phyloP scores from a whole-genome alignment of 2,113 vertebrate genomes.

The Circaetus cinerascens region DNA sequence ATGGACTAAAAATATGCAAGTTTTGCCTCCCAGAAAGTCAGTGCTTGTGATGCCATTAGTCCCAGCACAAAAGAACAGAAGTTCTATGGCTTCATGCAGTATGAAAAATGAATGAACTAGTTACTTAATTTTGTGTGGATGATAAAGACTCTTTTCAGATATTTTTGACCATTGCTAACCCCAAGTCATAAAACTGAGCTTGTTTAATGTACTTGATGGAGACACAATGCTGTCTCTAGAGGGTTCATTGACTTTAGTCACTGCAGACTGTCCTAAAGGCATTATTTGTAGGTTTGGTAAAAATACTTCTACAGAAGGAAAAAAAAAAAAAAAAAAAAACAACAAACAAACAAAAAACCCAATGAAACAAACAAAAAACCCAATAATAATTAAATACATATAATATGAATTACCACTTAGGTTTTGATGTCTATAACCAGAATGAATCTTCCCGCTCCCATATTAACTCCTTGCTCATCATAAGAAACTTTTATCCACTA shows the following conservation, averaged over 20 bases:
- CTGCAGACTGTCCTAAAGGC: not conserved
- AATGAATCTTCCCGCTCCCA: not conserved
- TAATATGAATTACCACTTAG: not conserved
- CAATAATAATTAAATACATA: not conserved
- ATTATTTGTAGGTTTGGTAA: not conserved
- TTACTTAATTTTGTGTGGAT: not conserved
- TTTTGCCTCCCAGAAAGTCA: not conserved
- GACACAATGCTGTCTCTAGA: not conserved
- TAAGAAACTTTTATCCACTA: not conserved
- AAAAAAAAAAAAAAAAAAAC: not conserved
- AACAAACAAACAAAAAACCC: not conserved
- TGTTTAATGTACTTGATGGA: not conserved
- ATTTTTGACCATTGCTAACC: not conserved
- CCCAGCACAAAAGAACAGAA: not conserved
- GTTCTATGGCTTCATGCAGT: not conserved
- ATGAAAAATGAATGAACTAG: not conserved
- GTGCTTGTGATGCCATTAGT: not conserved
- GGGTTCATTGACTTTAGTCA: not conserved
- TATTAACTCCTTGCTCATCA: not conserved
- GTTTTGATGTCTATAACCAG: not conserved
- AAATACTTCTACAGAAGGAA: not conserved
- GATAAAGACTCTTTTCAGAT: not conserved
- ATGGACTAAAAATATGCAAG: not conserved
- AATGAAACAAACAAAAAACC: not conserved
- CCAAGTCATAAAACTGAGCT: not conserved